Evolutionary conservation across 2,113 vertebrate genomes (phyloP).

Genomic region (Theristicus caerulescens): DNA sequence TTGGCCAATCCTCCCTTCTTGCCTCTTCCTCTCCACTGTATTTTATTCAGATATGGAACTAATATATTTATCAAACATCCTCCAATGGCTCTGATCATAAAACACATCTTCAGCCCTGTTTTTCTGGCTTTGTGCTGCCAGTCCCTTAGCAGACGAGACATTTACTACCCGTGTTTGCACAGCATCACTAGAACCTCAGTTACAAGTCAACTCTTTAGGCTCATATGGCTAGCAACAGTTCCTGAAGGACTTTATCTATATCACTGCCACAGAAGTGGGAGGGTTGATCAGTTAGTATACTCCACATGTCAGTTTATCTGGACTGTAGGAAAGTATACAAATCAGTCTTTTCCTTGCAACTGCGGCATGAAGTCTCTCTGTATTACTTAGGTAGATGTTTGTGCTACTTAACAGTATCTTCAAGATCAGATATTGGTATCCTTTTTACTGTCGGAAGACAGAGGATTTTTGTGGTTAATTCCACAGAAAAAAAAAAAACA

Average conservation of each 20-base stretch:
- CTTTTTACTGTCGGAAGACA: background rate
- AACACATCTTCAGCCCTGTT: background rate
- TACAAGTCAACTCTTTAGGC: background rate
- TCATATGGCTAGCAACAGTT: background rate
- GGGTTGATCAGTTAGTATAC: background rate
- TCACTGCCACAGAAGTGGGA: background rate
- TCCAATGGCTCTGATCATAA: background rate
- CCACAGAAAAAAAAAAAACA: too few relatives aligned
- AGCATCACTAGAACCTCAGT: background rate
- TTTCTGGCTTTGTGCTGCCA: background rate
- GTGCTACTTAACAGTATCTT: background rate
- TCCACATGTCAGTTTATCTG: background rate
- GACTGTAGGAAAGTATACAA: background rate
- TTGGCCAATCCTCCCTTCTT: background rate
- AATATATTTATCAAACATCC: background rate
- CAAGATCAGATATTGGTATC: background rate
- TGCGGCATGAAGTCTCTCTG: background rate
- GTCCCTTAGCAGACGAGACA: accelerated
- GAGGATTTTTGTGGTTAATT: background rate
- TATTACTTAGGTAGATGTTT: background rate
- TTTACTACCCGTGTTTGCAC: background rate
- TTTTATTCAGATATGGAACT: background rate
- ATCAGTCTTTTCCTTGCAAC: background rate
- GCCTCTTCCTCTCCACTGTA: background rate
- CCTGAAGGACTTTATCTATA: background rate